Evolutionary conservation across 2,797 vertebrate genomes (phyloP), one percentile per base, ranked within the genome.

Genomic region (Melopsittacus undulatus): DNA sequence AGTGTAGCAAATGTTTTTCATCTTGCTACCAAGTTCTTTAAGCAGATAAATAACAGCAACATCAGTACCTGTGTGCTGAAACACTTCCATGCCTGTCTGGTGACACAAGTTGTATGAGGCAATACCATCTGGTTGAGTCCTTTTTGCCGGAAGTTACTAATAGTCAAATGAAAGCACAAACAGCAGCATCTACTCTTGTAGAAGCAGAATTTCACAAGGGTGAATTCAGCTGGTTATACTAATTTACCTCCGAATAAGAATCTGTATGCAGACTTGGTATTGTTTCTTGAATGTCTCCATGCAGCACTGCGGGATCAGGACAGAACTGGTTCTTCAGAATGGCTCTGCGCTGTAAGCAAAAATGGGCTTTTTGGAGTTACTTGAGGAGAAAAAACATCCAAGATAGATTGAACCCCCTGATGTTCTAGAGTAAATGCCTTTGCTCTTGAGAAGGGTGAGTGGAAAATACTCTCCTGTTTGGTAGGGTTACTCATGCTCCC

Each of bases 81-180:
- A 46, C 2, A 5, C 26, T 70, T n/a, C 1, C 19, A 2, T 27
- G 59, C 49, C 70, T 69, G 42, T 38, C 51, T 0, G 0, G 73
- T 75, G 83, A 63, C 61, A 30, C 22, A 38, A 67, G 48, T 63
- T 70, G 57, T 70, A 59, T 36, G 0, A 0, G 81, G 59, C 63
- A 59, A n/a, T 40, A 4, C 59, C 22, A 34, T 49, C 83, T 85
- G 89, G 82, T 34, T 26, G 70, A 79, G 43, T 76, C 61, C 62
- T 64, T 78, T 80, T 24, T 23, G 38, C 69, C 36, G 42, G 14
- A 16, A 45, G 48, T 64, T 74, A 43, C 77, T 77, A 63, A 52
- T 10, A 34, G 36, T 49, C 64, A 77, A 70, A 52, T 42, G 40
- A 29, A 61, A 72, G 38, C 56, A n/a, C 32, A 66, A 61, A 22